Base-by-base conservation (phyloP, 2,888 invertebrate genomes). In the Lasioglossum figueresi region DNA sequence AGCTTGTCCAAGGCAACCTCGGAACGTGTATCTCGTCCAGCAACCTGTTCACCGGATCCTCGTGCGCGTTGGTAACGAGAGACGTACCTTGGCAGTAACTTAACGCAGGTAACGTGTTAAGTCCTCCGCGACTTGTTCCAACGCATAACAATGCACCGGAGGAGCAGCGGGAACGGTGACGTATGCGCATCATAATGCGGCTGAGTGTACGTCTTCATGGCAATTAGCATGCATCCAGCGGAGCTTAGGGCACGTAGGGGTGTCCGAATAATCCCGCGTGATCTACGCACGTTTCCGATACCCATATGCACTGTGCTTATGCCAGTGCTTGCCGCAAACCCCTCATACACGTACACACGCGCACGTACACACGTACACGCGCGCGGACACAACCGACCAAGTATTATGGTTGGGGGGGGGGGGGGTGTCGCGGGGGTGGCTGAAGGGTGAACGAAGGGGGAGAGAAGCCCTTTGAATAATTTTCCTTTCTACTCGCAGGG, bases 161-260 rank as follows among this genome's bases (percentile, higher is more conserved):
- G 63, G 34, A 68, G 74, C 85, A 34, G 59, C 37, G 43, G 72
- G 85, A 56, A 80, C 76, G 75, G 82, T 86, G 86, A 86, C 87
- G 79, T 86, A 86, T 78, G 40, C 82, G 80, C 87, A 79, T 87
- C 87, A 86, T 87, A 86, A 87, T 87, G 87, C 87, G 34, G 45
- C 76, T 74, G 71, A 81, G 84, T 85, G 83, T 89, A 83, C 88
- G 90, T 88, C 88, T 91, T 91, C 88, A 83, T 85, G 85, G 91
- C 91, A 93, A 93, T 93, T 93, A 93, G 93, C 92, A 92, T 93
- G 92, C 92, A 91, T 91, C 92, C 88, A 90, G 88, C 84, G 88
- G 87, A 88, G 91, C 89, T 88, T 88, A 86, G 79, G 74, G 71
- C 76, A 34, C 66, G 75, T 27, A 72, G 75, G 88, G 90, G 85